These are phyloP conservation scores for Amiota communis DNA, from an alignment of 2,888 invertebrate species.

Conservation along the genomic window DNA sequence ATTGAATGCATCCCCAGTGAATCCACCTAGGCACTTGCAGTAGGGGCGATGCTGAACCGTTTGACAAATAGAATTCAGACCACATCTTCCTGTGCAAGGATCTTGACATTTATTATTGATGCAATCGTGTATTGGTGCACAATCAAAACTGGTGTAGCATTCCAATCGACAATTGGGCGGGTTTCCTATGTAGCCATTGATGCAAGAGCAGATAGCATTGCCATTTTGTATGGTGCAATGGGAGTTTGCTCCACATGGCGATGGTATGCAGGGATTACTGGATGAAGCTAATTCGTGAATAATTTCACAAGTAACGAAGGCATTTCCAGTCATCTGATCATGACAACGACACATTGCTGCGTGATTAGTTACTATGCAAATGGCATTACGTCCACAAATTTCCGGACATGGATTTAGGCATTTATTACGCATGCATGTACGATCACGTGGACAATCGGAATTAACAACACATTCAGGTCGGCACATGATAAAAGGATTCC, in stretches of 20 bases:
- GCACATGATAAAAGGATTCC: conserved; percentile 85
- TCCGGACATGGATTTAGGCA: conserved; percentile 90
- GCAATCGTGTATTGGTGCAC: conserved; percentile 80
- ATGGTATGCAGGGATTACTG: conserved; percentile 79
- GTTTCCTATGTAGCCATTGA: conserved; percentile 78
- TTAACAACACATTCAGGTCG: conserved; percentile 87
- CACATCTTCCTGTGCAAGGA: conserved; percentile 84
- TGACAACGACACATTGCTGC: conserved; percentile 79
- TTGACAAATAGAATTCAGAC: conserved; percentile 80
- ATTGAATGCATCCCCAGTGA: conserved; percentile 83
- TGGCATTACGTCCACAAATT: conserved; percentile 84
- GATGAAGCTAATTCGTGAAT: conserved; percentile 72
- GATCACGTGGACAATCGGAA: conserved; percentile 83
- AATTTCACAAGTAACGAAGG: conserved; percentile 78
- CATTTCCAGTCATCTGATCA: conserved; percentile 81
- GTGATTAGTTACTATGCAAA: conserved; percentile 85
- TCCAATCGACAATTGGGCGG: conserved; percentile 83
- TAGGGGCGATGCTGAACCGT: conserved; percentile 86
- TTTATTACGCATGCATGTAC: conserved; percentile 85
- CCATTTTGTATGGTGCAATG: conserved; percentile 79
- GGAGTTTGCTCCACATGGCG: conserved; percentile 81
- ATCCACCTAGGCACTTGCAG: conserved; percentile 81
- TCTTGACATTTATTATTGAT: conserved; percentile 82
- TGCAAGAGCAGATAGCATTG: conserved; percentile 79
- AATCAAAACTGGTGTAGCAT: conserved; percentile 82